Evolutionary conservation across 2,888 invertebrate species (phyloP).

Genomic region (Hymenopus coronatus): DNA sequence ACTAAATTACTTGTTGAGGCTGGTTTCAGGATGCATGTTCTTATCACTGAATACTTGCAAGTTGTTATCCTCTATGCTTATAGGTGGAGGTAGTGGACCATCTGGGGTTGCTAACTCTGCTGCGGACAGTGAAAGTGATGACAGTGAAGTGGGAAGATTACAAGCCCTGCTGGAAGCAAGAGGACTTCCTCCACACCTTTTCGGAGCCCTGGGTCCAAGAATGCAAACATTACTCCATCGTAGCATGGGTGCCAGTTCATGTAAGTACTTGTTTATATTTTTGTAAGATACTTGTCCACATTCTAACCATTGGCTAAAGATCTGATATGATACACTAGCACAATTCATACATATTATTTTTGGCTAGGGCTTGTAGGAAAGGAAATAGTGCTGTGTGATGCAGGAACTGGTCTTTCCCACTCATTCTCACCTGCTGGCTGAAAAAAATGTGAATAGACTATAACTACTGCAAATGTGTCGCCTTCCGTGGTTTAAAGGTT

Average conservation of each 20-base stretch:
- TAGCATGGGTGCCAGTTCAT: slow-evolving; percentile 85
- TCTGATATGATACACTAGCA: too few relatives aligned
- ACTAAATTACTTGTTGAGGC: slow-evolving; percentile 9
- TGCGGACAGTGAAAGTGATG: slow-evolving; percentile 76
- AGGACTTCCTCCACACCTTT: slow-evolving; percentile 93
- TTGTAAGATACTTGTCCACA: too few relatives aligned
- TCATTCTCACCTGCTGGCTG: too few relatives aligned
- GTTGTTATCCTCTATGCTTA: slow-evolving; percentile 42
- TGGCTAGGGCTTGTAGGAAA: too few relatives aligned
- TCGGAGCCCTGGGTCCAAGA: slow-evolving; percentile 91
- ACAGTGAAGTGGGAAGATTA: slow-evolving; percentile 91
- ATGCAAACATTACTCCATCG: slow-evolving; percentile 95
- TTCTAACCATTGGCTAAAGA: too few relatives aligned
- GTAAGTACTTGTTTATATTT: slow-evolving; percentile 46
- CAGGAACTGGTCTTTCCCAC: too few relatives aligned
- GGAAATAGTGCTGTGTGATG: too few relatives aligned
- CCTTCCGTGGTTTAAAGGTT: too few relatives aligned
- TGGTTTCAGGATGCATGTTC: neutral
- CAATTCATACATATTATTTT: too few relatives aligned
- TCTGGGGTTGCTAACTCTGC: slow-evolving; percentile 50
- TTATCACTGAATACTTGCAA: neutral
- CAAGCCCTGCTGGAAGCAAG: slow-evolving; percentile 93
- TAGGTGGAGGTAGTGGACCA: slow-evolving; percentile 45
- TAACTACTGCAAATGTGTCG: too few relatives aligned
- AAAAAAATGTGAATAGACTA: too few relatives aligned